Evolutionary conservation across 2,888 invertebrate genomes (phyloP).

Genomic region (Fissipunctia ypsillon): DNA sequence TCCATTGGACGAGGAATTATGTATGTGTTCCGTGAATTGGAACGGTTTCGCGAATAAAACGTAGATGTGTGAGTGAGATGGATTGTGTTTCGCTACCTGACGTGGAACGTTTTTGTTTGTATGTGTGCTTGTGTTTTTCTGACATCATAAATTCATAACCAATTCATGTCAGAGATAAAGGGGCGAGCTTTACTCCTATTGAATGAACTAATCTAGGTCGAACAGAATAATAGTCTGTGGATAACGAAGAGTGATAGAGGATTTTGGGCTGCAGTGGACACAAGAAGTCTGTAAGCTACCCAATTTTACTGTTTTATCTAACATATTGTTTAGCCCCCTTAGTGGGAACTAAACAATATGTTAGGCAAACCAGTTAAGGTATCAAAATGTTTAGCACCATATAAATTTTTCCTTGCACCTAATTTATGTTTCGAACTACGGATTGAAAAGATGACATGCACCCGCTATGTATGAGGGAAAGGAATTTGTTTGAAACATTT

Average conservation of each 20-base stretch:
- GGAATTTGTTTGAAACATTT: too few species aligned
- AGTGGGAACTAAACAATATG: too few species aligned
- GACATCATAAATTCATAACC: neutral
- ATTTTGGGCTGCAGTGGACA: neutral
- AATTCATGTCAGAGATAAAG: too few species aligned
- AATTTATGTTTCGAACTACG: too few species aligned
- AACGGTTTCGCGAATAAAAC: slow-evolving; percentile 51
- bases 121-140: slow-evolving; percentile 18
- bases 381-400: too few species aligned
- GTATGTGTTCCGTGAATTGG: slow-evolving; percentile 58
- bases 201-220: neutral
- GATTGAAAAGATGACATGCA: too few species aligned
- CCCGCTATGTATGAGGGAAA: too few species aligned
- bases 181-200: neutral
- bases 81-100: slow-evolving; percentile 30
- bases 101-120: slow-evolving; percentile 5
- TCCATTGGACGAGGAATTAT: slow-evolving; percentile 77
- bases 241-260: neutral
- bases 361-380: too few species aligned
- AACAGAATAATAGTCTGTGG: neutral
- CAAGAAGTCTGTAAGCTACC: neutral
- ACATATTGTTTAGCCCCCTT: too few species aligned
- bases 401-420: too few species aligned
- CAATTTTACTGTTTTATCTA: neutral
- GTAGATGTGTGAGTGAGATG: slow-evolving; percentile 31